Evolutionary conservation across 2,113 vertebrate species (phyloP), one percentile per base, ranked within the genome.

Genomic region (Sialia sialis): DNA sequence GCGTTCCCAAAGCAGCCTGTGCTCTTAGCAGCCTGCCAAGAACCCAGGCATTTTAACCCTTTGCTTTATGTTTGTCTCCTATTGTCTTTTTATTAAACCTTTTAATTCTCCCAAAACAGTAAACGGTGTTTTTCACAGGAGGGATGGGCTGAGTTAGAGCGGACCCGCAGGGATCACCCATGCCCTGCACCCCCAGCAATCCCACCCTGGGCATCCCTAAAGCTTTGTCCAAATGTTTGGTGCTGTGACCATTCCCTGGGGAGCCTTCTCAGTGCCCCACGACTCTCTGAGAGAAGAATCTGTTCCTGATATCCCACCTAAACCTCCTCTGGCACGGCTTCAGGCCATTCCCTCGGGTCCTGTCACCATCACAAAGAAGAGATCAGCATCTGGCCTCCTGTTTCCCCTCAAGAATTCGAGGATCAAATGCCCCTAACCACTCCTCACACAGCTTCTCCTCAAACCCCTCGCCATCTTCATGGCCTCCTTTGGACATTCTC

Each of bases 101-200:
- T n/a, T n/a, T n/a, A n/a, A n/a, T n/a, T n/a, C n/a, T n/a, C n/a
- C n/a, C n/a, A n/a, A n/a, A n/a, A n/a, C n/a, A n/a, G n/a, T n/a
- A n/a, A n/a, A n/a, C n/a, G n/a, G n/a, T n/a, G n/a, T n/a, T n/a
- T n/a, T n/a, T n/a, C n/a, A n/a, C n/a, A n/a, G n/a, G n/a, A n/a
- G 27, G 30, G 15, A 1, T 13, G 66, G 5, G 66, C 15, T 13
- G 66, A 13, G 44, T 1, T 3, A 9, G 79, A 5, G 20, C 0
- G 30, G 55, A 34, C 11, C 23, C 30, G 0, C 30, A 2, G 25
- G 27, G 48, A 11, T 46, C 58, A 3, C 1, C 38, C 11, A 39
- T 0, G 25, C n/a, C 27, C 51, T 9, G 49, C 13, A 7, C 38
- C 8, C 23, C 34, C 2, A 8, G 1, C 19, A 13, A 6, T 4